phyloP scores from a whole-genome alignment of 2,113 vertebrate species.

The Atherinomorus stipes region DNA sequence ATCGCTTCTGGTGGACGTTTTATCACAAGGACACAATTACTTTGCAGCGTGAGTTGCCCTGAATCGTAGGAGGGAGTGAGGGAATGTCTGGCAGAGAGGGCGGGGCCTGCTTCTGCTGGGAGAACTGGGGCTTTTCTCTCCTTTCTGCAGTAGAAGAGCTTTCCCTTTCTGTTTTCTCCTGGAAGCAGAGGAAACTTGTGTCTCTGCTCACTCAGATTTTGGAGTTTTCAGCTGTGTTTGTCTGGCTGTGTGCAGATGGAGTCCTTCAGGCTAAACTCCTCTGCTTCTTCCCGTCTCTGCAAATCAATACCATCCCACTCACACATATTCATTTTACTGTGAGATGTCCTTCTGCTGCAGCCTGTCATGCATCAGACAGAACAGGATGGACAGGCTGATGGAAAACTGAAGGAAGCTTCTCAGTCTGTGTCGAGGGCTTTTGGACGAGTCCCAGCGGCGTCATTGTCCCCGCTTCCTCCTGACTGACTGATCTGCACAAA shows the following conservation, averaged over 20 bases:
- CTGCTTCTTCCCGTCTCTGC: slow-evolving; percentile 30
- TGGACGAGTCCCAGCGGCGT: not conserved
- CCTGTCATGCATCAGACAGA: slow-evolving; percentile 20
- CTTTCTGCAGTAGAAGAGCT: too few species aligned
- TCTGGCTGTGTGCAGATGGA: slow-evolving; percentile 49
- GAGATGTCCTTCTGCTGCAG: slow-evolving; percentile 57
- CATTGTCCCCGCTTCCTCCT: not conserved
- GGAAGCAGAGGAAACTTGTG: not conserved
- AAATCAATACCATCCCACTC: slow-evolving; percentile 49
- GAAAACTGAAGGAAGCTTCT: slow-evolving; percentile 16
- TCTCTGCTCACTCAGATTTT: slow-evolving; percentile 12
- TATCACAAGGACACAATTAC: slow-evolving; percentile 26
- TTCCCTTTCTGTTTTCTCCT: not conserved
- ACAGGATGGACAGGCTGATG: slow-evolving; percentile 36
- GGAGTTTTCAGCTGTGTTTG: slow-evolving; percentile 34
- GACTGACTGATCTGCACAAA: not conserved
- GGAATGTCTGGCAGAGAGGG: too few species aligned
- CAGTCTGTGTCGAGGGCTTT: slow-evolving; percentile 25
- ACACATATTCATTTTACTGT: slow-evolving; percentile 28
- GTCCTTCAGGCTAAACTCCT: slow-evolving; percentile 42
- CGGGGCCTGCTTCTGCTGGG: too few species aligned
- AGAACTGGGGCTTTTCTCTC: too few species aligned
- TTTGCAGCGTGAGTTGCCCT: not conserved
- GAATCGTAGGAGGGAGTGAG: not conserved
- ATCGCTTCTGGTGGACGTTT: slow-evolving; percentile 11